Evolutionary conservation across 2,888 invertebrate species (phyloP).

Genomic region (Spicauda simplicius): DNA sequence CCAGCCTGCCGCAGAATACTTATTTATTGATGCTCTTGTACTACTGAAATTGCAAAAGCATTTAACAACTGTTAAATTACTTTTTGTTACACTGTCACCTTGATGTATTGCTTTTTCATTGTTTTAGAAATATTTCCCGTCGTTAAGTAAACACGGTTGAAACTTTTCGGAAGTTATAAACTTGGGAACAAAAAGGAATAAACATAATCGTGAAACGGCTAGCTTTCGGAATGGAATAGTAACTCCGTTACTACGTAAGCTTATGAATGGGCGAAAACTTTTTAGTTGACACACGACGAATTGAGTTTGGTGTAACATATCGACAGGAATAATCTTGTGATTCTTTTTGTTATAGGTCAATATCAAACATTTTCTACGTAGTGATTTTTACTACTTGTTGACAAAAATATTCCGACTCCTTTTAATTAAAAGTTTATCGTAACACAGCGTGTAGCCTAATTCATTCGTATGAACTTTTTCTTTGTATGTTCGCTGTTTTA

Average conservation of each 20-base stretch:
- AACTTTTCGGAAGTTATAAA: constrained; percentile 12
- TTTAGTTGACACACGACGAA: constrained; percentile 51
- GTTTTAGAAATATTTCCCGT: not conserved
- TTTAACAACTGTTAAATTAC: too few relatives aligned
- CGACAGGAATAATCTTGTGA: not conserved
- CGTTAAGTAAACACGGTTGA: constrained; percentile 1
- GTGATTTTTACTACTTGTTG: too few relatives aligned
- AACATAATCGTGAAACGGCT: not conserved
- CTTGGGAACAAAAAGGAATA: constrained; percentile 2
- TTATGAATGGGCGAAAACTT: constrained; percentile 40
- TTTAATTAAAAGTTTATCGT: too few relatives aligned
- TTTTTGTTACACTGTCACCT: not conserved
- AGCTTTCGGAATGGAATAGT: constrained; percentile 25
- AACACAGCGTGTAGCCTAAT: too few relatives aligned
- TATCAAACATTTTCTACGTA: too few relatives aligned
- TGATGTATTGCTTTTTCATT: constrained; percentile 15
- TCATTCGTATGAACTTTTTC: too few relatives aligned
- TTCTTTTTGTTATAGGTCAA: too few relatives aligned
- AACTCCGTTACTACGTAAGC: constrained; percentile 22
- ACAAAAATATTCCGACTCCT: too few relatives aligned
- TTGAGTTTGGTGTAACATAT: constrained; percentile 60
- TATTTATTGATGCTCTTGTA: constrained; percentile 40
- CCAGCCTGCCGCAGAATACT: constrained; percentile 44
- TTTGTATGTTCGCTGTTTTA: too few relatives aligned
- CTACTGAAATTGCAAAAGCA: too few relatives aligned